Evolutionary conservation across 2,113 vertebrate genomes (phyloP), one percentile per base, ranked within the genome.

Genomic region (Poeciliopsis retropinna): DNA sequence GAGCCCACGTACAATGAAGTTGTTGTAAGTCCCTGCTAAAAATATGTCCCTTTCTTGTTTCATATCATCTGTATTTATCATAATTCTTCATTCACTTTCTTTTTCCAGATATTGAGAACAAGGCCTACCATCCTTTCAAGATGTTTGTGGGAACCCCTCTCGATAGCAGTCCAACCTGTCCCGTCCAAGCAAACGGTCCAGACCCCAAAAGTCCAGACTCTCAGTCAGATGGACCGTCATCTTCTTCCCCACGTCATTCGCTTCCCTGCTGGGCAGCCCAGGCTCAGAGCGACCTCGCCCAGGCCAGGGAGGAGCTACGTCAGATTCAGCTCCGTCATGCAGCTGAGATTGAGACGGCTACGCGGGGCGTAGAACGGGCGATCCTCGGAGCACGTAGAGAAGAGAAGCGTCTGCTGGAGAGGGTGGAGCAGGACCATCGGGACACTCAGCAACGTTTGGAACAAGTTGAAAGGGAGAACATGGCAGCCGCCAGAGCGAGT

Each of bases 401-500:
- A 44, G 94, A 95, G 76, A 84, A 83, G 25, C 89, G 90, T 19
- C 89, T 95, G 34, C 71, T 95, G 15, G 93, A 93, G 64, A 89
- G 90, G 61, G 94, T 95, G 61, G 91, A 95, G 75, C 94, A 94
- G 67, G 94, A 95, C 82, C 93, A 94, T 65, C 76, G 88, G 2
- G 92, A 94, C 60, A 70, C 91, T 41, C 92, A 91, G 78, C 82
- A 86, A 14, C 85, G 66, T n/a, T 88, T 96, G 69, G 93, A 94
- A 51, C 90, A 93, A 65, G 64, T 95, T 30, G 91, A 91, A 60
- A 89, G 77, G 39, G 93, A 93, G 63, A 95, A 95, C 27, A 73
- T 84, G 54, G 85, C 86, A n/a, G 92, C 92, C 3, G 72, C 82
- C 3, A 79, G 85, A 7, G 92, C 92, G 2, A 92, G 90, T 10